Percentiles rank a stretch among this genome's conserved stretches.
Conservation (phyloP, 2,113 vertebrate genomes). For the Hystrix cristata region DNA sequence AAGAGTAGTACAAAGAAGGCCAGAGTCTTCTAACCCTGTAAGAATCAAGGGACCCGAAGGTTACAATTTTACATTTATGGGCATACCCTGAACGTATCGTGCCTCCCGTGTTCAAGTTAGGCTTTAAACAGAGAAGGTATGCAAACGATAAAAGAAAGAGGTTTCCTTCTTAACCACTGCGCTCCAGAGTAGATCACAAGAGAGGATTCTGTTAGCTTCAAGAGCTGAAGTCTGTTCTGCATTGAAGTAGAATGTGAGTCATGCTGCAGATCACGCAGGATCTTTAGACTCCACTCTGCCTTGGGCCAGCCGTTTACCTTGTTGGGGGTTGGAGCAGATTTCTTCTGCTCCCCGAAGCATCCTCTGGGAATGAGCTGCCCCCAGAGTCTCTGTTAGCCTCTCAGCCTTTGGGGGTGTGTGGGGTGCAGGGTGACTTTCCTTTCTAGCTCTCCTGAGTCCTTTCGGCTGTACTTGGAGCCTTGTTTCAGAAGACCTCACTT, state of each 20-base stretch:
- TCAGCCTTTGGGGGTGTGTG: not conserved
- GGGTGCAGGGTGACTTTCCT: not conserved
- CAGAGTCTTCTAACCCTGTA: not conserved
- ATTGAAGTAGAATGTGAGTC: slow-evolving; percentile 10
- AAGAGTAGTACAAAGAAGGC: slow-evolving; percentile 53
- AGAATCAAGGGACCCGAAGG: not conserved
- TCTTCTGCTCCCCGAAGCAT: not conserved
- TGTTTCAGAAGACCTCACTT: not conserved
- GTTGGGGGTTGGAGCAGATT: not conserved
- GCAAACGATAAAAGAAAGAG: not conserved
- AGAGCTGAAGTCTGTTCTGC: not conserved
- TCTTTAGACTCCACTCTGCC: slow-evolving; percentile 35
- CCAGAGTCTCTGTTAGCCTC: not conserved
- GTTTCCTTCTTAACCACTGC: slow-evolving; percentile 20
- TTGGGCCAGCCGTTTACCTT: not conserved
- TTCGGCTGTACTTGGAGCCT: not conserved
- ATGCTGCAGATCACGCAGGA: not conserved
- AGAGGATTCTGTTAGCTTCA: slow-evolving; percentile 21
- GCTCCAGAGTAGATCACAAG: slow-evolving; percentile 25
- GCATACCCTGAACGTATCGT: not conserved
- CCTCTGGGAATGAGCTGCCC: not conserved
- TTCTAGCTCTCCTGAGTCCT: not conserved
- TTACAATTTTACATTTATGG: slow-evolving; percentile 19
- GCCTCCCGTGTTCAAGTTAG: not conserved
- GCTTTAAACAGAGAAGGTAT: slow-evolving; percentile 10